Base-by-base conservation (phyloP, 2,888 invertebrate genomes). In the Arctia plantaginis region DNA sequence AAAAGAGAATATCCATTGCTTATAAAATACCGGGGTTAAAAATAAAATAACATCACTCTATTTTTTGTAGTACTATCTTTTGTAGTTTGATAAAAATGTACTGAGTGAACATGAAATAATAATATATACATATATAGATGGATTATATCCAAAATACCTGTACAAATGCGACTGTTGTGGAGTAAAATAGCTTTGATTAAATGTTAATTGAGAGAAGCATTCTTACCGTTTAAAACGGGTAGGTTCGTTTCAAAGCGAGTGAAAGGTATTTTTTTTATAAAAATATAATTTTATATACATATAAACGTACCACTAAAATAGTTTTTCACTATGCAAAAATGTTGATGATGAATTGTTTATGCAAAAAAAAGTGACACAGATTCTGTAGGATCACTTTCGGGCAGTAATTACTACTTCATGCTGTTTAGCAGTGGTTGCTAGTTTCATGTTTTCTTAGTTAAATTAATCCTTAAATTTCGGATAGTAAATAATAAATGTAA, bases 371-470 rank as follows among this genome's bases (percentile, higher is more conserved):
- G 71, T 75, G 51, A 77, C 59, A 59, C 44, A 76, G 70, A 44
- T 75, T 79, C 75, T 74, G 82, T 64, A 69, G 68, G 74, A 76
- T 77, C 44, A 74, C 68, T 79, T 77, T 76, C 12, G 67, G 75
- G 33, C 66, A 77, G 77, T 83, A 82, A 84, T 81, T 82, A 80
- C 69, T 77, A 72, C 79, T 83, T 82, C 70, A 78, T 51, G 39
- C 73, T 73, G 74, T 66, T 71, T 72, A 64, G 70, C 69, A 75
- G 69, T 23, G 23, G 35, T 30, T 72, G 78, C 76, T 67, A 30
- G 47, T 82, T 81, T 77, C 69, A 62, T 82, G 62, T 79, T 79
- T 78, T 81, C 72, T 80, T 79, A 81, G 80, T 81, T 80, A 80
- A 80, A 74, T 80, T 80, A 70, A 39, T 55, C 70, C 41, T 66